Percentiles rank a stretch among this genome's conserved stretches.
These are phyloP conservation scores for Brevipalpus yothersi DNA, from an alignment of 1,140 invertebrate genomes.

Conservation along the genomic window DNA sequence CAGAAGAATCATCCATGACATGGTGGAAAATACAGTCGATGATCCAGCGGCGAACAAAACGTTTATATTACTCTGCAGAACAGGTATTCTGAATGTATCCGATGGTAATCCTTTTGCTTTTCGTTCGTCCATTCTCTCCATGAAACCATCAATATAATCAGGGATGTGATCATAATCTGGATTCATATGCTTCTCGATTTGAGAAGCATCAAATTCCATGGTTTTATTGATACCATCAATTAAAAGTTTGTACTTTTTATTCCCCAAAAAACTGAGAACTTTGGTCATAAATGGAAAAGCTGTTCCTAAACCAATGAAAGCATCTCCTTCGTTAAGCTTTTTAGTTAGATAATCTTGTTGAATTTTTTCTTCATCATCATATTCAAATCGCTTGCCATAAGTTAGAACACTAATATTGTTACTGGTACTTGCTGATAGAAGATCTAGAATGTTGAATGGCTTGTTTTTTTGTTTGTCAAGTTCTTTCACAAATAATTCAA, in stretches of 20 bases:
- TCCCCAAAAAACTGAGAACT: neutral
- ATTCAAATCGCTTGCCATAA: too few species aligned
- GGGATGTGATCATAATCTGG: conserved; percentile 29
- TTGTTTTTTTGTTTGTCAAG: neutral
- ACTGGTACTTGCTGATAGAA: conserved; percentile 1
- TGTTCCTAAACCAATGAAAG: neutral
- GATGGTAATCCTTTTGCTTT: neutral
- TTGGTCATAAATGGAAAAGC: neutral
- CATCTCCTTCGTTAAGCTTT: neutral
- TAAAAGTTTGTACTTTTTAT: too few species aligned
- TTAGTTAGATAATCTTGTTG: neutral
- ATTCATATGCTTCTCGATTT: conserved; percentile 42
- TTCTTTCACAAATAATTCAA: neutral
- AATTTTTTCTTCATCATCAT: neutral
- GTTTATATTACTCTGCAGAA: conserved; percentile 10
- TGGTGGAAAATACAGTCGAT: conserved; percentile 18
- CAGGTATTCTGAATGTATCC: conserved; percentile 1
- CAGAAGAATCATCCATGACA: conserved; percentile 17
- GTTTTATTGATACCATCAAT: too few species aligned
- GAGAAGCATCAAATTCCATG: too few species aligned
- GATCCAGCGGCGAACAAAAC: conserved; percentile 16
- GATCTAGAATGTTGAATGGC: neutral
- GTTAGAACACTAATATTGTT: conserved; percentile 12
- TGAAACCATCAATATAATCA: conserved; percentile 63
- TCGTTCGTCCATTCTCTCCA: conserved; percentile 32